These are phyloP conservation scores for Sitophilus oryzae DNA, from an alignment of 1,140 invertebrate genomes.

Conservation along the genomic window DNA sequence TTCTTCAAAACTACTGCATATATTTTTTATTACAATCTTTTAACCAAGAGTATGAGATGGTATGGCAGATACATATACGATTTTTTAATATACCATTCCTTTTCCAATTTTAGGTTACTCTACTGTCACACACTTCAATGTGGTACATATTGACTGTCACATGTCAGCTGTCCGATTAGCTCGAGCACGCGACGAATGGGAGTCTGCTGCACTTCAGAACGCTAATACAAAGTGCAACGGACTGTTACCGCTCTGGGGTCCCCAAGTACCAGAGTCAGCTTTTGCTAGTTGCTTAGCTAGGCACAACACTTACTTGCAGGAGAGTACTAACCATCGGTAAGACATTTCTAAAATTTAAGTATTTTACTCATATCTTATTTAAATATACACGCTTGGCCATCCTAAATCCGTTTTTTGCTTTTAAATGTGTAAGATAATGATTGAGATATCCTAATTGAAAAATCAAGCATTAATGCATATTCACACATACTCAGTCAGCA, in stretches of 20 bases:
- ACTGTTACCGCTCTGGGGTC: slow-evolving; percentile 91
- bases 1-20: no score
- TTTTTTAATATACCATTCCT: not conserved
- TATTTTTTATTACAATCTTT: no score
- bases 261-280: slow-evolving; percentile 88
- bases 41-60: no score
- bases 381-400: no score
- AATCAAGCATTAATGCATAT: no score
- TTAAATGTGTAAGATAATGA: no score
- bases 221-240: slow-evolving; percentile 97
- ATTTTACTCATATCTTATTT: no score
- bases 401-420: no score
- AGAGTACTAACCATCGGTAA: slow-evolving; percentile 65
- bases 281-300: slow-evolving; percentile 91
- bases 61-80: no score
- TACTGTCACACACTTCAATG: slow-evolving; percentile 97
- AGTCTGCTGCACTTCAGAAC: slow-evolving; percentile 94
- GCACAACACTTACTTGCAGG: slow-evolving; percentile 81
- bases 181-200: slow-evolving; percentile 87
- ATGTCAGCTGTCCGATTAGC: slow-evolving; percentile 85
- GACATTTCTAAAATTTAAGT: no score
- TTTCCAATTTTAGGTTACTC: slow-evolving; percentile 56
- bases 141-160: slow-evolving; percentile 97
- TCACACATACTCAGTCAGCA: no score
- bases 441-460: no score